Percentiles rank a stretch among this genome's conserved stretches.
Conservation (phyloP, 2,797 vertebrate species). For the Alfaro cultratus region DNA sequence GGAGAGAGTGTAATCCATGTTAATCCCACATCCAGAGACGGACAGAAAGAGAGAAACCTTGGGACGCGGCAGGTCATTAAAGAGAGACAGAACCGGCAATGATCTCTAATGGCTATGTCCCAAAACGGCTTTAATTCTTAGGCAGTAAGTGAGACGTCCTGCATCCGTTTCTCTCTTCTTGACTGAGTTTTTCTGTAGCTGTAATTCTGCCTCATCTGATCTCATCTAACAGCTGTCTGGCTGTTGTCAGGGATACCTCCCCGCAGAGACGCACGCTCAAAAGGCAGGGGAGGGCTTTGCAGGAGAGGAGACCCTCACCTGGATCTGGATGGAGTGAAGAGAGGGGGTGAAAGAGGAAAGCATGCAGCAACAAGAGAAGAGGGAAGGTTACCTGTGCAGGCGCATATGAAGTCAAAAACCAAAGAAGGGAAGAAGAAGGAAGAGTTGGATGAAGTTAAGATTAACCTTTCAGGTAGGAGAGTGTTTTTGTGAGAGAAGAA, state of each 20-base stretch:
- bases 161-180: conserved; percentile 14
- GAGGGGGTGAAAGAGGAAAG: conserved; percentile 35
- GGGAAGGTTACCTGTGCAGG: conserved; percentile 9
- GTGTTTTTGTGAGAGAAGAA: neutral
- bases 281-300: conserved; percentile 56
- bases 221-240: conserved; percentile 76
- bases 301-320: conserved; percentile 64
- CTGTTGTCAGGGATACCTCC: conserved; percentile 81
- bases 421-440: conserved; percentile 18
- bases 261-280: conserved; percentile 60
- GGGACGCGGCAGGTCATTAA: conserved; percentile 46
- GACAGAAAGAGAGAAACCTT: conserved; percentile 44
- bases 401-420: conserved; percentile 27
- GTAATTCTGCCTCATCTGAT: conserved; percentile 69
- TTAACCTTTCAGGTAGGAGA: conserved; percentile 54
- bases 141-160: conserved; percentile 14
- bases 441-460: conserved; percentile 33
- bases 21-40: conserved; percentile 76
- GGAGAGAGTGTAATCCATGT: conserved; percentile 76
- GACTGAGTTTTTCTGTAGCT: conserved; percentile 27
- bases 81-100: conserved; percentile 47
- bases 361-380: conserved; percentile 15
- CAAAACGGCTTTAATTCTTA: conserved; percentile 33
- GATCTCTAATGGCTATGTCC: conserved; percentile 43
- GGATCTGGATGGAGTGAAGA: conserved; percentile 54